These are phyloP conservation scores for Agrotis clavis DNA, from an alignment of 2,888 invertebrate species.

Conservation along the genomic window DNA sequence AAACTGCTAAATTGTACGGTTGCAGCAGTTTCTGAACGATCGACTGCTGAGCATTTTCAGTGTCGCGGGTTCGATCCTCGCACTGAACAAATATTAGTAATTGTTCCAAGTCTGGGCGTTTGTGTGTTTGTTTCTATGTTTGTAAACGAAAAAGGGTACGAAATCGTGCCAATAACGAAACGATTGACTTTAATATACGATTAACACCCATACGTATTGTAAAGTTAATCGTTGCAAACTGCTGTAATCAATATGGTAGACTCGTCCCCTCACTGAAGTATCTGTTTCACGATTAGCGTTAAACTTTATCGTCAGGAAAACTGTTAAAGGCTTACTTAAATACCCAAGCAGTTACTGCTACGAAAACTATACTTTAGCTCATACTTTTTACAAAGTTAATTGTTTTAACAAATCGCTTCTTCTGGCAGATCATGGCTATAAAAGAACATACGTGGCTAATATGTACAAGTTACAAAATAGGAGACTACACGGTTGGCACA, in stretches of 20 bases:
- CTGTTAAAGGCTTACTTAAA: neutral
- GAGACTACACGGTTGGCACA: too few species aligned
- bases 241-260: conserved; percentile 1
- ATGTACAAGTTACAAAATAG: too few species aligned
- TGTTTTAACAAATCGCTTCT: neutral
- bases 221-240: conserved; percentile 1
- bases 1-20: too few species aligned
- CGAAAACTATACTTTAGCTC: neutral
- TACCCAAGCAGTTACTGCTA: neutral
- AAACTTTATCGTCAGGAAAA: conserved; percentile 30
- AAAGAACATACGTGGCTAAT: too few species aligned
- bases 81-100: too few species aligned
- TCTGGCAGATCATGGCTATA: neutral
- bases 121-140: too few species aligned
- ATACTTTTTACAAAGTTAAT: neutral
- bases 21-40: too few species aligned
- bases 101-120: too few species aligned
- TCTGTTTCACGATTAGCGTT: conserved; percentile 28
- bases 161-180: too few species aligned
- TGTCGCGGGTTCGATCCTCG: too few species aligned
- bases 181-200: neutral
- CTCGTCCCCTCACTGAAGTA: conserved; percentile 28
- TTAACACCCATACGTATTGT: neutral
- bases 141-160: too few species aligned
- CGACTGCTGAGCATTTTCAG: too few species aligned